These are phyloP conservation scores for Cyrtorhinus lividipennis DNA, from an alignment of 1,140 invertebrate genomes.

Conservation along the genomic window DNA sequence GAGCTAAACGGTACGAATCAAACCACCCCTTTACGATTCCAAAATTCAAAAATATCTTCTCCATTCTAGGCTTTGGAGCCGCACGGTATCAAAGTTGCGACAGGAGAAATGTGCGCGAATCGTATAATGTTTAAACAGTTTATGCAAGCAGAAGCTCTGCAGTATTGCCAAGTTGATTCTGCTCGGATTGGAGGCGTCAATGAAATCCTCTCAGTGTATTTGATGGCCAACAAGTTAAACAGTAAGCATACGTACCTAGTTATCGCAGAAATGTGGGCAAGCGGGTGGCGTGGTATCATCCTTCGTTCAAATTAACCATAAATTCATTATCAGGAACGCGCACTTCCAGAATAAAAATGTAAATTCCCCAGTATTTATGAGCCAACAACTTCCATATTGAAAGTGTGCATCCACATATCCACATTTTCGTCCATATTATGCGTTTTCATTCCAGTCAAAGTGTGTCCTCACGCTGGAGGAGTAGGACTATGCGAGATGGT, in stretches of 20 bases:
- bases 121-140: constrained; percentile 87
- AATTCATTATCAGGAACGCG: no score
- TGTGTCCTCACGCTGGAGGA: constrained; percentile 86
- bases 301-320: background rate
- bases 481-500: constrained; percentile 87
- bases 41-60: no score
- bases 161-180: constrained; percentile 83
- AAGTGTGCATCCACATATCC: no score
- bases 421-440: no score
- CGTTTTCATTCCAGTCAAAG: constrained; percentile 59
- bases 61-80: constrained; percentile 41
- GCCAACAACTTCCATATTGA: no score
- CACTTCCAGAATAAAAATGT: no score
- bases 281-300: no score
- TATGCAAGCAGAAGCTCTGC: constrained; percentile 56
- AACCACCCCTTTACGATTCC: no score
- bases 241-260: constrained; percentile 35
- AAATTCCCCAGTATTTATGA: no score
- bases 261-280: no score
- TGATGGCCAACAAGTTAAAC: constrained; percentile 66
- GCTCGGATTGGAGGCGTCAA: constrained; percentile 76
- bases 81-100: constrained; percentile 67
- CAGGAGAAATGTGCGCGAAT: constrained; percentile 84
- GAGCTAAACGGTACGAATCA: constrained; percentile 23
- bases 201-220: constrained; percentile 72